Conservation (phyloP, 1,140 invertebrate genomes). For the Hormaphis cornu region DNA sequence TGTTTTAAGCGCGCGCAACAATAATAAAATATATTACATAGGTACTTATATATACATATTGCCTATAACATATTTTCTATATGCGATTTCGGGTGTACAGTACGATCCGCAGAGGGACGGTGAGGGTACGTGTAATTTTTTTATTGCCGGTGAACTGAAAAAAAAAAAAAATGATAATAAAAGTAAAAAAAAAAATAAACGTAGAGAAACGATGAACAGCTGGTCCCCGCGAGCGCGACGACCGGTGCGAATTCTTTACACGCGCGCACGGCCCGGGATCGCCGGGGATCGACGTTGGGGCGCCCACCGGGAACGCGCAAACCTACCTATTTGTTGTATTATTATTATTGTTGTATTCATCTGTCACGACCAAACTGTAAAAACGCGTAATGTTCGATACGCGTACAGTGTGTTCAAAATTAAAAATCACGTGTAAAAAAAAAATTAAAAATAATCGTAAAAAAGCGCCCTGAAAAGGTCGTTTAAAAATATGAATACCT, state of each 20-base stretch:
- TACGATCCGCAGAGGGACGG: not conserved
- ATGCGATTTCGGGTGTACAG: too few relatives aligned
- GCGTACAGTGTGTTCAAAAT: too few relatives aligned
- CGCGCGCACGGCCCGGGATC: not conserved
- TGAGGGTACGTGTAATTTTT: not conserved
- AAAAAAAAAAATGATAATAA: not conserved
- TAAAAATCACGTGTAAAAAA: too few relatives aligned
- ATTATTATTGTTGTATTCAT: not conserved
- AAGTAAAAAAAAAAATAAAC: not conserved
- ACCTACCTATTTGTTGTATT: not conserved
- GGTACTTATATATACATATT: not conserved
- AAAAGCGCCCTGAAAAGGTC: too few relatives aligned
- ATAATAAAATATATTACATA: too few relatives aligned
- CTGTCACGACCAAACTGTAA: not conserved
- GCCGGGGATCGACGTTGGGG: not conserved
- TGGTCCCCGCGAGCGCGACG: not conserved
- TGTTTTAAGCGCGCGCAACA: too few relatives aligned
- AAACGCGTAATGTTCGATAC: too few relatives aligned
- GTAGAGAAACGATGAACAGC: conserved; percentile 11
- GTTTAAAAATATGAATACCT: too few relatives aligned
- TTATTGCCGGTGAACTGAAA: conserved; percentile 1
- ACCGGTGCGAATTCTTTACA: conserved; percentile 30
- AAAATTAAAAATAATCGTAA: too few relatives aligned
- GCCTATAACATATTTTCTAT: too few relatives aligned
- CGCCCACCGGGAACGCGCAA: not conserved